A percentile compares a stretch with the other conserved stretches of the same genome.
Evolutionary conservation across 2,797 vertebrate genomes (phyloP).

Genomic region (Champsocephalus gunnari): DNA sequence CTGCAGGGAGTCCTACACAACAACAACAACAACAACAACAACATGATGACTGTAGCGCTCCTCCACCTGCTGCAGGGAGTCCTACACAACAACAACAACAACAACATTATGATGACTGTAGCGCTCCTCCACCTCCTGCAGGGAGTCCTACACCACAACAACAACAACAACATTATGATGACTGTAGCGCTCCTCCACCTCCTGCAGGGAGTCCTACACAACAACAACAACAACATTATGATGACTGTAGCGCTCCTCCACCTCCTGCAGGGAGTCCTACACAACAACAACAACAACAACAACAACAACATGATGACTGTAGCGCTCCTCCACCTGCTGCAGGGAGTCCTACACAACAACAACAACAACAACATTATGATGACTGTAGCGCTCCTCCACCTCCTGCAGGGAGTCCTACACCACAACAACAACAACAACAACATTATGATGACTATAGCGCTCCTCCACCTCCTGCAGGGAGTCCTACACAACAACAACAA

Average conservation of each 20-base stretch:
- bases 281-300: too few relatives aligned
- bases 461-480: constrained; percentile 91
- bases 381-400: constrained; percentile 91
- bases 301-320: constrained; percentile 68
- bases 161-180: too few relatives aligned
- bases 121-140: constrained; percentile 91
- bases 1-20: constrained; percentile 87
- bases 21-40: neutral
- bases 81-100: constrained; percentile 75
- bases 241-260: constrained; percentile 90
- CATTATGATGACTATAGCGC: constrained; percentile 82
- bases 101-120: constrained; percentile 76
- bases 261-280: constrained; percentile 91
- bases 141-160: constrained; percentile 85
- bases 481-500: constrained; percentile 81
- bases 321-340: constrained; percentile 91
- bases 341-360: constrained; percentile 87
- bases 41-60: constrained; percentile 84
- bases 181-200: constrained; percentile 92
- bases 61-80: constrained; percentile 90
- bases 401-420: constrained; percentile 90
- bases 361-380: too few relatives aligned
- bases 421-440: too few relatives aligned
- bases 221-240: too few relatives aligned
- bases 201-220: constrained; percentile 89